These are phyloP conservation scores for Cepaea nemoralis DNA, from an alignment of 1,140 invertebrate species.

Conservation along the genomic window DNA sequence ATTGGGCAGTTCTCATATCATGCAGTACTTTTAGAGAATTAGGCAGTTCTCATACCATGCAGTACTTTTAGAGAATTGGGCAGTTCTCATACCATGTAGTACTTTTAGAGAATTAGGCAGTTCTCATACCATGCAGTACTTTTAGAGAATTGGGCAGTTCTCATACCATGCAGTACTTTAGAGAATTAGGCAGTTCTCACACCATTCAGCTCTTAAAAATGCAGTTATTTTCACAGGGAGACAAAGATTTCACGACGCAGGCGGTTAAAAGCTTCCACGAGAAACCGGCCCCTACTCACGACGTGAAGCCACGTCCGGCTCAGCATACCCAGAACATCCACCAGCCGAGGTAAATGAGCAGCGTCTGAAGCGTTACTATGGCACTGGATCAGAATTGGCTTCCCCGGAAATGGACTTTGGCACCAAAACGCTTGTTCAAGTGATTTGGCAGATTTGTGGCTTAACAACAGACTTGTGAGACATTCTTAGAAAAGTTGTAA, in stretches of 20 bases:
- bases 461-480: neutral
- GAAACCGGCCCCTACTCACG: conserved; percentile 80
- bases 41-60: too few species aligned
- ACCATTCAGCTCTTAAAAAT: too few species aligned
- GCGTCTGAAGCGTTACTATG: neutral
- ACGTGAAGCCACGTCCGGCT: conserved; percentile 66
- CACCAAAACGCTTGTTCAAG: neutral
- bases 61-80: too few species aligned
- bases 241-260: conserved; percentile 88
- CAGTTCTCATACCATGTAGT: too few species aligned
- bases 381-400: neutral
- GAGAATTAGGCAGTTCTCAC: too few species aligned
- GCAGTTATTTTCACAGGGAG: conserved; percentile 79
- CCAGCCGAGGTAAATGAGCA: conserved; percentile 51
- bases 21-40: too few species aligned
- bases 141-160: too few species aligned
- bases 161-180: too few species aligned
- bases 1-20: too few species aligned
- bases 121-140: too few species aligned
- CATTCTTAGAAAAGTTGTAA: neutral
- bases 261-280: conserved; percentile 86
- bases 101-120: too few species aligned
- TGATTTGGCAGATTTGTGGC: neutral
- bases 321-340: conserved; percentile 52
- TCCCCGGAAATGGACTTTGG: neutral